phyloP scores from a whole-genome alignment of 2,797 vertebrate species.

The Apogon talboti region DNA sequence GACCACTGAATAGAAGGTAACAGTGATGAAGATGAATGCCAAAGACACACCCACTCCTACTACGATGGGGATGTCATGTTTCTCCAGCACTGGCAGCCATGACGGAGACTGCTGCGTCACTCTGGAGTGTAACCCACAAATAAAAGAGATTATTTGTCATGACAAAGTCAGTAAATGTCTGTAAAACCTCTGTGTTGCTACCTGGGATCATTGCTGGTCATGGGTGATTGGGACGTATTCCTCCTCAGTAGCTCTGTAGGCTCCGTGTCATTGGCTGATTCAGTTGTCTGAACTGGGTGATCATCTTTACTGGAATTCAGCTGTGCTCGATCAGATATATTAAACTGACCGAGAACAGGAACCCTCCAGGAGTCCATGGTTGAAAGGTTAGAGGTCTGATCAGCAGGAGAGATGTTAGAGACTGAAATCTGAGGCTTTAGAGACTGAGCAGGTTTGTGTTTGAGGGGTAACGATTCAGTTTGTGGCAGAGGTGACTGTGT shows the following conservation, averaged over 20 bases:
- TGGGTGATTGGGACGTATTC: slow-evolving; percentile 83
- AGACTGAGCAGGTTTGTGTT: slow-evolving; percentile 7
- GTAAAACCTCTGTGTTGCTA: slow-evolving; percentile 32
- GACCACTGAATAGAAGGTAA: slow-evolving; percentile 86
- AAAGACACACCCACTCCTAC: slow-evolving; percentile 86
- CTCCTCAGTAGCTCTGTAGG: slow-evolving; percentile 70
- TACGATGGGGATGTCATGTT: slow-evolving; percentile 87
- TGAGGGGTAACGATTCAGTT: slow-evolving; percentile 26
- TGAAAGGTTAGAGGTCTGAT: slow-evolving; percentile 20
- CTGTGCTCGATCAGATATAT: slow-evolving; percentile 37
- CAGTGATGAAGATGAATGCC: slow-evolving; percentile 86
- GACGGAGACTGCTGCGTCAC: slow-evolving; percentile 72
- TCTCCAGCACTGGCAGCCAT: slow-evolving; percentile 83
- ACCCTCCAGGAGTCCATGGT: slow-evolving; percentile 17
- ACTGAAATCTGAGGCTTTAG: slow-evolving; percentile 8
- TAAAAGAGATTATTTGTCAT: not conserved
- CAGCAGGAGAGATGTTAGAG: slow-evolving; percentile 18
- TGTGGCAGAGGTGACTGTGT: slow-evolving; percentile 12
- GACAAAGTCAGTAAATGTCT: not conserved
- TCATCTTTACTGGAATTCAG: slow-evolving; percentile 57
- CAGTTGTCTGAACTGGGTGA: slow-evolving; percentile 27
- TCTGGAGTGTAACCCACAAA: slow-evolving; percentile 55
- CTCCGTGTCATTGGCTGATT: slow-evolving; percentile 63
- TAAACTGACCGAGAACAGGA: slow-evolving; percentile 35
- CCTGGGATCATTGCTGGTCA: slow-evolving; percentile 81